A percentile compares a stretch with the other conserved stretches of the same genome.
Evolutionary conservation across 2,113 vertebrate species (phyloP).

Genomic region (Spilogale gracilis): DNA sequence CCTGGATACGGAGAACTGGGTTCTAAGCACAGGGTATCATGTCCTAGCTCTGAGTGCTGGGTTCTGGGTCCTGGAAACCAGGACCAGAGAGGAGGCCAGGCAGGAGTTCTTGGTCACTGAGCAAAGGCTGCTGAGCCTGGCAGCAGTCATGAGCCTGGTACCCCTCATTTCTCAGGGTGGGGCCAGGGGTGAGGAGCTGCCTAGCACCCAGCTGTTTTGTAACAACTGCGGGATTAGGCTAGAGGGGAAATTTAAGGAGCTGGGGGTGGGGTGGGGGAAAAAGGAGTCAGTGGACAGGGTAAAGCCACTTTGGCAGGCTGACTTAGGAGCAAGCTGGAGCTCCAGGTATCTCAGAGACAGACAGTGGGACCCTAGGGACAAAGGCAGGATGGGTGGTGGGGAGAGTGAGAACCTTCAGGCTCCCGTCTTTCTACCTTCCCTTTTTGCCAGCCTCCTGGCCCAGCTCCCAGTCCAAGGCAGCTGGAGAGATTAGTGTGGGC

Average conservation of each 20-base stretch:
- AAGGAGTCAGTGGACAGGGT: neutral
- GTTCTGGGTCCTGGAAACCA: neutral
- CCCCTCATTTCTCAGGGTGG: neutral
- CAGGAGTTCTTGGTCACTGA: neutral
- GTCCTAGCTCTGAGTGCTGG: neutral
- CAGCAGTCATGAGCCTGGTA: neutral
- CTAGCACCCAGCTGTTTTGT: conserved; percentile 52
- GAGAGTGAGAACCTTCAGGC: neutral
- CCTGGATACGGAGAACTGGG: neutral
- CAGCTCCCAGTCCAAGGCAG: neutral
- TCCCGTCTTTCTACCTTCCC: neutral
- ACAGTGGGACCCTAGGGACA: neutral
- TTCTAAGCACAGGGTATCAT: neutral
- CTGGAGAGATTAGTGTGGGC: conserved; percentile 44
- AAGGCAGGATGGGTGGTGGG: neutral
- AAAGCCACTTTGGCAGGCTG: neutral
- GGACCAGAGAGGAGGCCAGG: neutral
- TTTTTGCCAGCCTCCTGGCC: conserved; percentile 27
- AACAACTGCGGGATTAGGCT: conserved; percentile 57
- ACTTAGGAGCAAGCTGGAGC: neutral
- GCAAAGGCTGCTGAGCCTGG: neutral
- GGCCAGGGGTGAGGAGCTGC: neutral
- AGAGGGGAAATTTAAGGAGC: conserved; percentile 59
- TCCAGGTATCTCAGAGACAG: neutral
- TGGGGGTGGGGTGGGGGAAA: neutral